Evolutionary conservation across 2,888 invertebrate genomes (phyloP), one percentile per base, ranked within the genome.

Genomic region (Psylliodes chrysocephalus): DNA sequence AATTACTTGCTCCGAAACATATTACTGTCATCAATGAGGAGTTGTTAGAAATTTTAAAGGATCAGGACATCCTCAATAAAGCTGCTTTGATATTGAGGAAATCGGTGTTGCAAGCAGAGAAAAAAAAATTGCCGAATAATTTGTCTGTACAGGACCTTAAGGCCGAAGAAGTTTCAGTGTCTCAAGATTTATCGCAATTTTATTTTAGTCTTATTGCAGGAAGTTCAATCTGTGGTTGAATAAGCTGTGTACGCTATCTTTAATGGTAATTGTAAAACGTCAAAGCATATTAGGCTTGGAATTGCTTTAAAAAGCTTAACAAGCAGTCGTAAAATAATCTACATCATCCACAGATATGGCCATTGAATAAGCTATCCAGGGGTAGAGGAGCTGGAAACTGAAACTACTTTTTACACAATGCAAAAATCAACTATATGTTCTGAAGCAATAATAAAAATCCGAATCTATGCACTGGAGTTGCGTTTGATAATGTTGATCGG

Each of bases 81-180:
- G 63, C 69, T 71, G 71, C 71, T 54, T 71, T 71, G 33, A 18
- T 68, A 46, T 61, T 66, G 14, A 68, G 66, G 53, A 71, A 71
- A 73, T 64, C 63, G 35, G 66, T 72, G 19, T 53, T 72, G 15
- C 33, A 64, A 66, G 60, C 17, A 8, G 52, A 52, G 55, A 14
- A 65, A 66, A 57, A 72, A 67, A 68, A 69, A 65, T 66, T 71
- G 53, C 68, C 69, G n/a, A 64, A 64, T 53, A 66, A 71, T 54
- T 35, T 72, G 38, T 60, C 72, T 62, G 60, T 65, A 57, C 40
- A 70, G 55, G 18, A 75, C 63, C 66, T 71, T 28, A 22, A 56
- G 44, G 42, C 47, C 1, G 68, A 64, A 14, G 66, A 55, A 64
- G 53, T 67, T 22, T 66, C 65, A 28, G 63, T 66, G 57, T 64